Base-by-base conservation (phyloP, 2,888 invertebrate species). In the Aphidoletes aphidimyza region DNA sequence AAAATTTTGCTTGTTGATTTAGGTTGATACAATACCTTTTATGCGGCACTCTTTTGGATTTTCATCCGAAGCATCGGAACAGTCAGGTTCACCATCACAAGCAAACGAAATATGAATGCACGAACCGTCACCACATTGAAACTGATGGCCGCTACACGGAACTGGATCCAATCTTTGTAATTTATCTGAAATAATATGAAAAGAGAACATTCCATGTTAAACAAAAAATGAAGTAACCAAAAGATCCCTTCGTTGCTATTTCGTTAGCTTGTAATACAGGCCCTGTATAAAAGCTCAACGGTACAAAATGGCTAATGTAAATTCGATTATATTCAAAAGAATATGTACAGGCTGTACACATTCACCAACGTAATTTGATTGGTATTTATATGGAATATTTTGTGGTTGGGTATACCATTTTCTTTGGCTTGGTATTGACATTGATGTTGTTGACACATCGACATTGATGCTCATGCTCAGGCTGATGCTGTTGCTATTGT, bases 21-120 rank as follows among this genome's bases (percentile, higher is more conserved):
- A 69, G 69, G 69, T 69, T 92, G 89, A 89, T 93, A 94, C 93
- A 91, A 92, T 93, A 90, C 69, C 69, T 69, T 30, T 69, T 2
- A 11, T 69, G 5, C 69, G 69, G 69, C 95, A 95, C 89, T 93
- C 92, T 86, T 92, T 91, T 85, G 92, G 91, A 88, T 92, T 92
- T 90, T 96, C 96, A 89, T 96, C 96, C n/a, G 95, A 94, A 88
- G 93, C 93, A 90, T 96, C 96, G 83, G 91, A 92, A 90, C 96
- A 96, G 89, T 97, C 96, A 19, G 93, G 92, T 84, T 93, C 93
- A 85, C 94, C 93, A 89, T 96, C 96, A 89, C 96, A 96, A 86
- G 94, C 92, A 92, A 94, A 95, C 86, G 93, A 92, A 86, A 93
- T 91, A 30, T 95, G 94, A 89, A 96, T 94, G 90, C 96, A 96